Evolutionary conservation across 1,140 invertebrate genomes (phyloP).

Genomic region (Galleria mellonella): DNA sequence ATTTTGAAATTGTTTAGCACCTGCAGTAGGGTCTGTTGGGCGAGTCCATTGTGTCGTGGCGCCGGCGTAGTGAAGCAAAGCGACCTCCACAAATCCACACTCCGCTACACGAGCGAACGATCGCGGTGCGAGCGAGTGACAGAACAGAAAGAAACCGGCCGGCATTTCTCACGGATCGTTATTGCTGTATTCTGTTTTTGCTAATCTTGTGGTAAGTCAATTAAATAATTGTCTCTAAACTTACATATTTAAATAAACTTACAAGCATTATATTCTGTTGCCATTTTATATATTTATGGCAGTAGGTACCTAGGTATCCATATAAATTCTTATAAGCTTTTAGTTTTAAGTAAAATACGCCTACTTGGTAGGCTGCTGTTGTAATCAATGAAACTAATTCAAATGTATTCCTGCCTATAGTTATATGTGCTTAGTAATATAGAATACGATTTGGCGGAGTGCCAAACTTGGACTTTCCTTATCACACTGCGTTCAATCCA

Average conservation of each 20-base stretch:
- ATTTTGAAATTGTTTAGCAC: constrained; percentile 32
- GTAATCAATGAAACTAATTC: no score
- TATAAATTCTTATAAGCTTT: no score
- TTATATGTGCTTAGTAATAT: no score
- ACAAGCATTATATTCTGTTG: no score
- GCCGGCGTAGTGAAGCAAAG: constrained; percentile 57
- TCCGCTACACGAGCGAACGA: constrained; percentile 26
- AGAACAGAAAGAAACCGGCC: constrained; percentile 40
- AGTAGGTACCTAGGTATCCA: no score
- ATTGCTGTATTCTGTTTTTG: constrained; percentile 23
- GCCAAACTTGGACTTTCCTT: background rate
- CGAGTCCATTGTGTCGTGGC: constrained; percentile 40
- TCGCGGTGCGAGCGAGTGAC: constrained; percentile 8
- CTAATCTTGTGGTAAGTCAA: constrained; percentile 10
- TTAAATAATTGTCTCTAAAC: no score
- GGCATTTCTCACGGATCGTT: constrained; percentile 48
- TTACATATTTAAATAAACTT: no score
- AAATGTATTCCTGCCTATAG: no score
- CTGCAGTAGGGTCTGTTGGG: constrained; percentile 35
- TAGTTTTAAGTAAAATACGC: no score
- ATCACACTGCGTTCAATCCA: no score
- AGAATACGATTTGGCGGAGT: background rate
- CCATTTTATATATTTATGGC: no score
- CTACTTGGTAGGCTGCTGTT: no score
- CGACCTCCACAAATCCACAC: constrained; percentile 30